A percentile compares a stretch with the other conserved stretches of the same genome.
phyloP scores from a whole-genome alignment of 1,140 invertebrate species.

The Watersipora subatra region DNA sequence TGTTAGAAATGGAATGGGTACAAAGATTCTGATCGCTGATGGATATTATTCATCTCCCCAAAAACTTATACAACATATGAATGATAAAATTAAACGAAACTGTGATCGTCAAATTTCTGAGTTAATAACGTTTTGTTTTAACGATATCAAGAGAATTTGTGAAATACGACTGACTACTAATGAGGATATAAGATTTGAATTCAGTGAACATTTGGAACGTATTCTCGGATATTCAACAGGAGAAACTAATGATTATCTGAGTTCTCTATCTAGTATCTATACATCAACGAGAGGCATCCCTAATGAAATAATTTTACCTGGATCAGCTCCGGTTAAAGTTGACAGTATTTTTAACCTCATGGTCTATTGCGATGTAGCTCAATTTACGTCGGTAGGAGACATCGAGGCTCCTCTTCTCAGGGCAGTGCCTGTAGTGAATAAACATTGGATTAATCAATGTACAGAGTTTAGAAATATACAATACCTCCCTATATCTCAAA shows the following conservation, averaged over 20 bases:
- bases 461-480: neutral
- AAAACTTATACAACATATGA: neutral
- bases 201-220: too few relatives aligned
- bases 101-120: neutral
- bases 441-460: neutral
- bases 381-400: neutral
- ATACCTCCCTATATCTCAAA: neutral
- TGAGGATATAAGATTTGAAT: too few relatives aligned
- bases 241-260: neutral
- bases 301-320: neutral
- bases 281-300: neutral
- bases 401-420: neutral
- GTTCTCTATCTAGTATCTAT: too few relatives aligned
- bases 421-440: neutral
- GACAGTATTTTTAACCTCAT: neutral
- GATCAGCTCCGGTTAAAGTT: neutral
- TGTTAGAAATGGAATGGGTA: neutral
- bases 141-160: too few relatives aligned
- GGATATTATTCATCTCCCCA: neutral
- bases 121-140: neutral
- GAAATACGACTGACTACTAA: too few relatives aligned
- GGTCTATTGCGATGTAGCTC: neutral
- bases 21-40: neutral
- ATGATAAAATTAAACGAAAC: neutral
- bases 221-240: neutral